Base-by-base conservation (phyloP, 64 coral and sea anemone genomes). In the Catalaphyllia jardinei region DNA sequence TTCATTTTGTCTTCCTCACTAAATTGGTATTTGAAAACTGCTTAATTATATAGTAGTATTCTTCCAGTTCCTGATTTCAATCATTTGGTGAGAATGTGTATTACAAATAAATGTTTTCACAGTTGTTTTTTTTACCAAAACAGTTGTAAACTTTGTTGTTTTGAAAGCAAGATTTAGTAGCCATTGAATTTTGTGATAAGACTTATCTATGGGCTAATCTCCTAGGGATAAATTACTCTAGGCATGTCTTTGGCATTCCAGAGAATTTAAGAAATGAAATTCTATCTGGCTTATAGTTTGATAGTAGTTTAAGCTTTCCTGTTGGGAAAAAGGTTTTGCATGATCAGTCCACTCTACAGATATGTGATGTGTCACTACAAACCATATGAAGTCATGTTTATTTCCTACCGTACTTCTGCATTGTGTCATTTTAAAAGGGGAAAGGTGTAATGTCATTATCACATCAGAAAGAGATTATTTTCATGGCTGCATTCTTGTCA, bases 261-360 rank as follows among this genome's bases (percentile, higher is more conserved):
- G 9, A 29, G 39, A 38, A 22, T 20, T 64, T 71, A 38, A 65
- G 30, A 83, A 14, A 67, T 83, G 81, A 85, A 85, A 85, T 67
- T 46, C 81, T 85, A 84, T 67, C 31, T 51, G 31, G 18, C 22
- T 69, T 71, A 71, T 69, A 4, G 22, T 71, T 50, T 28, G 46
- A 52, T 85, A 63, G 52, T 51, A 71, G 42, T 85, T 85, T 71
- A 71, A 85, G 42, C 81, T 85, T 85, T 85, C 81, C 81, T 85
- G 62, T 46, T 25, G 42, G 15, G 15, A 57, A 69, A 67, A 83
- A 62, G 19, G 10, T 18, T 11, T 25, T 42, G n/a, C n/a, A n/a
- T n/a, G 10, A 50, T 46, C 81, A 71, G 31, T 38, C 71, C 62
- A 71, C 11, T 71, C 29, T n/a, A 1, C 12, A 20, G 4, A 55